phyloP scores from a whole-genome alignment of 2,888 invertebrate genomes.

The Muscina levida region DNA sequence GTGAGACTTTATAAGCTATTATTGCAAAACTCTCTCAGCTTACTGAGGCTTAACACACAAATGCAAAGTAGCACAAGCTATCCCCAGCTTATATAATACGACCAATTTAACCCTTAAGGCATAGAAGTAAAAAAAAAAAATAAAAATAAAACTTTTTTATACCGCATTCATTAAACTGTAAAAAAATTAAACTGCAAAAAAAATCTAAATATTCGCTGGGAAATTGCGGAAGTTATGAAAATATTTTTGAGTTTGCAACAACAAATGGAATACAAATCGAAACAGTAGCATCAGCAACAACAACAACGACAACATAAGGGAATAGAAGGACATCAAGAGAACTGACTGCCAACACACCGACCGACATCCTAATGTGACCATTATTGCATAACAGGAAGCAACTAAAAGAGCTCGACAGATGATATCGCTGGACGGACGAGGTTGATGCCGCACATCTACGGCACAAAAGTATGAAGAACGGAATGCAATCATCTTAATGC shows the following conservation, averaged over 20 bases:
- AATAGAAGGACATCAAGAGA: constrained; percentile 1
- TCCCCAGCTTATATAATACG: constrained; percentile 55
- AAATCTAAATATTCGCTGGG: constrained; percentile 8
- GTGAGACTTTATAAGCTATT: constrained; percentile 57
- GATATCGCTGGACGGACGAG: constrained; percentile 40
- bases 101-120: constrained; percentile 62
- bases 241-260: constrained; percentile 35
- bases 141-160: constrained; percentile 7
- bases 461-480: not conserved
- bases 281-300: constrained; percentile 15
- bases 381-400: not conserved
- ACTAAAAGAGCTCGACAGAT: constrained; percentile 25
- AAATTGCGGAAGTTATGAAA: constrained; percentile 55
- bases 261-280: not conserved
- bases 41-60: constrained; percentile 62
- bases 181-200: constrained; percentile 1
- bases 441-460: not conserved
- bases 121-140: constrained; percentile 52
- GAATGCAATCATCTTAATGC: constrained; percentile 52
- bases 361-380: constrained; percentile 3
- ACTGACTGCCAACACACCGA: not conserved
- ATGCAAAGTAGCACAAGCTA: constrained; percentile 54
- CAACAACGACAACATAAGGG: not conserved
- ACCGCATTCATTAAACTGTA: constrained; percentile 30
- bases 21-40: constrained; percentile 48